These are phyloP conservation scores for Chloroceryle amazona DNA, from an alignment of 2,797 vertebrate genomes.

Conservation along the genomic window DNA sequence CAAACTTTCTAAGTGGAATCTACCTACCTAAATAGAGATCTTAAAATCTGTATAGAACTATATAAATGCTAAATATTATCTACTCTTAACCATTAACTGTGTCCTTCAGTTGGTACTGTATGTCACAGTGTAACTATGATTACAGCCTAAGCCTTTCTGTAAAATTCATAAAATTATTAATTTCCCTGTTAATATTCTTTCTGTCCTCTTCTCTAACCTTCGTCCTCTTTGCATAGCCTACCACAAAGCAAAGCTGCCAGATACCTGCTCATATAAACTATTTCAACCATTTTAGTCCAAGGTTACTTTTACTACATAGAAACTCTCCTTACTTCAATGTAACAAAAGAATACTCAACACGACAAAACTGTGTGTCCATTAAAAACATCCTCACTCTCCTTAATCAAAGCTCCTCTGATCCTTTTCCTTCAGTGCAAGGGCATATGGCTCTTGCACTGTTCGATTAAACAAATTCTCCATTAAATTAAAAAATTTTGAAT, in stretches of 20 bases:
- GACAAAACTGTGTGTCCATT: background rate
- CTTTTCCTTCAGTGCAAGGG: background rate
- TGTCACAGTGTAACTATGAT: background rate
- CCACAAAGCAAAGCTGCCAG: background rate
- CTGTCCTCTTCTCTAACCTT: background rate
- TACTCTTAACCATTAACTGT: constrained; percentile 1
- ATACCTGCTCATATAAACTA: background rate
- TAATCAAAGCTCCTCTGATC: background rate
- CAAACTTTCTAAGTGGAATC: background rate
- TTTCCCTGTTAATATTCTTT: background rate
- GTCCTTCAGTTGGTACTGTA: background rate
- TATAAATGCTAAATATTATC: constrained; percentile 31
- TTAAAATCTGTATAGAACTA: constrained; percentile 35
- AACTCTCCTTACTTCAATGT: background rate
- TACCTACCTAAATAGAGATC: constrained; percentile 27
- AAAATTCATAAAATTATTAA: constrained; percentile 1
- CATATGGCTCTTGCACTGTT: background rate
- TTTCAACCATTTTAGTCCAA: background rate
- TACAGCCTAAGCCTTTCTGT: background rate
- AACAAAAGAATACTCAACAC: background rate
- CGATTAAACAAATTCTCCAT: background rate
- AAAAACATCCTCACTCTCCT: background rate
- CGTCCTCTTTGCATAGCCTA: background rate
- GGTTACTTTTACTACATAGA: background rate
- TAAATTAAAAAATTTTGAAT: background rate